Percentiles rank a stretch among this genome's conserved stretches.
Conservation (phyloP, 2,113 vertebrate species). For the Macrotus californicus region DNA sequence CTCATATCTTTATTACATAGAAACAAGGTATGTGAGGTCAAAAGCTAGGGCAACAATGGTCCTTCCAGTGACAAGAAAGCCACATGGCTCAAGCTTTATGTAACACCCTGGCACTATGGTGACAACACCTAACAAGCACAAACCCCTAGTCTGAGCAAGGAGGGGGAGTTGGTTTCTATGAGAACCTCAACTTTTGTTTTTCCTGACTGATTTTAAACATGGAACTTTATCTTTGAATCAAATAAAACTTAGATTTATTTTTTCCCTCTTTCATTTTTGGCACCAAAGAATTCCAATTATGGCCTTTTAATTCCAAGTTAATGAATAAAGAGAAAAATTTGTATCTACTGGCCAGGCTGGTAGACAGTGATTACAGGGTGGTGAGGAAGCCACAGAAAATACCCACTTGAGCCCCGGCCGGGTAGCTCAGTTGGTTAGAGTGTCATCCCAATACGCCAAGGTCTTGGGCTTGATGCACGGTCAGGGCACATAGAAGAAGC, state of each 20-base stretch:
- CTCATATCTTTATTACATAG: neutral
- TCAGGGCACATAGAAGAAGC: no score
- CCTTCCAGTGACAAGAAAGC: neutral
- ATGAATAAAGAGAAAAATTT: constrained; percentile 24
- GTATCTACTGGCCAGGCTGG: neutral
- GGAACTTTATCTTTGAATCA: constrained; percentile 55
- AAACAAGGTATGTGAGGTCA: neutral
- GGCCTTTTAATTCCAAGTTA: constrained; percentile 30
- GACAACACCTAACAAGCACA: neutral
- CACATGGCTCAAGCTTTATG: constrained; percentile 1
- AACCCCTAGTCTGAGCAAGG: neutral
- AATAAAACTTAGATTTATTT: constrained; percentile 12
- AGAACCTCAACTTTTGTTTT: constrained; percentile 62
- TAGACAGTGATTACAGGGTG: neutral
- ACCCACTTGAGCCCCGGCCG: neutral
- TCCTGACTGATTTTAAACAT: constrained; percentile 66
- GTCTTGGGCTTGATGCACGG: no score
- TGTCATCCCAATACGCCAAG: no score
- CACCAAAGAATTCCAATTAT: neutral
- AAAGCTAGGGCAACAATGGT: neutral
- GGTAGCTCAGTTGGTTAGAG: no score
- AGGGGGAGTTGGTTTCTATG: constrained; percentile 66
- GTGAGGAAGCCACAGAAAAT: constrained; percentile 8
- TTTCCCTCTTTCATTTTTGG: neutral
- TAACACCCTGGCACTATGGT: constrained; percentile 38